These are phyloP conservation scores for Pipistrellus nathusii DNA, from an alignment of 2,797 vertebrate species.

Conservation along the genomic window DNA sequence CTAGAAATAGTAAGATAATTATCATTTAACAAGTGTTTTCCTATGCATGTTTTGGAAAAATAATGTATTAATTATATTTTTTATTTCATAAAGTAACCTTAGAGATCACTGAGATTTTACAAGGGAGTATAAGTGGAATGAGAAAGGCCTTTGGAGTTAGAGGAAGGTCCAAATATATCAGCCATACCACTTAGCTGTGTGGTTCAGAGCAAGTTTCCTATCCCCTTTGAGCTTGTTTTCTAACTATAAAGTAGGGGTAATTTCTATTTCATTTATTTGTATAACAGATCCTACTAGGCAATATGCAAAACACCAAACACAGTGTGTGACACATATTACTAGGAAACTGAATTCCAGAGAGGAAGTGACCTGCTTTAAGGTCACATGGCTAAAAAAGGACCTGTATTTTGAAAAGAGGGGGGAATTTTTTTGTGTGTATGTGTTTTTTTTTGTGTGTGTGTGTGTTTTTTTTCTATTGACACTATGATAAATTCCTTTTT, in stretches of 20 bases:
- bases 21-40: neutral
- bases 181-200: neutral
- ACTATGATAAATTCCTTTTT: slow-evolving; percentile 76
- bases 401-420: slow-evolving; percentile 53
- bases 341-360: slow-evolving; percentile 56
- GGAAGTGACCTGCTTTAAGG: slow-evolving; percentile 63
- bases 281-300: slow-evolving; percentile 15
- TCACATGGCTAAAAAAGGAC: slow-evolving; percentile 69
- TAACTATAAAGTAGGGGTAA: slow-evolving; percentile 12
- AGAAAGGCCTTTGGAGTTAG: neutral
- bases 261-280: slow-evolving; percentile 48
- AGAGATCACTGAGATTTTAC: slow-evolving; percentile 27
- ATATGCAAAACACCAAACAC: slow-evolving; percentile 7
- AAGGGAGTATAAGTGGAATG: neutral
- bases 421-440: neutral
- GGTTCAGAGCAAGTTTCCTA: slow-evolving; percentile 12
- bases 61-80: neutral
- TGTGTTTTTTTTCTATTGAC: neutral
- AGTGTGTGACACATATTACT: slow-evolving; percentile 30
- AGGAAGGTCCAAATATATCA: neutral
- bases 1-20: slow-evolving; percentile 49
- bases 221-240: slow-evolving; percentile 22
- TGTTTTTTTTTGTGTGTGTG: neutral
- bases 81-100: slow-evolving; percentile 22
- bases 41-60: slow-evolving; percentile 26